Percentiles rank a stretch among this genome's conserved stretches.
phyloP scores from a whole-genome alignment of 1,140 invertebrate genomes.

The Caenorhabditis remanei region DNA sequence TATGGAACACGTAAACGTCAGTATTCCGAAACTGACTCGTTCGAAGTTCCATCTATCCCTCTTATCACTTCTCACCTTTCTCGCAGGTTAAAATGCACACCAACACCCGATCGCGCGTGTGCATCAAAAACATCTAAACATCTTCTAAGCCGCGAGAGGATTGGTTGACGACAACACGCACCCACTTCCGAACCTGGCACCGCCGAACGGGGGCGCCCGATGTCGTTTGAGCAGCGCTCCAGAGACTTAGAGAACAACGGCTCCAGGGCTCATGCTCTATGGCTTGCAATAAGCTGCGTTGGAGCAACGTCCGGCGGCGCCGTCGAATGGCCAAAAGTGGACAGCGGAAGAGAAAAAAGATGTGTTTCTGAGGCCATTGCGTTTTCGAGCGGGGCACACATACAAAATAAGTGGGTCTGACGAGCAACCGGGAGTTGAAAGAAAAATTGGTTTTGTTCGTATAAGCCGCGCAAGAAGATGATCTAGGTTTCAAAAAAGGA shows the following conservation, averaged over 20 bases:
- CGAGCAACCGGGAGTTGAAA: neutral
- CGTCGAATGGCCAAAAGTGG: constrained; percentile 21
- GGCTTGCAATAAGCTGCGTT: constrained; percentile 37
- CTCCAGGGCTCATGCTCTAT: constrained; percentile 43
- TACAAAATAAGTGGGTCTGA: constrained; percentile 40
- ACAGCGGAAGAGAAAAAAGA: constrained; percentile 11
- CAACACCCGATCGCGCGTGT: neutral
- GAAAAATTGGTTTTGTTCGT: constrained; percentile 40
- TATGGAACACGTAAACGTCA: neutral
- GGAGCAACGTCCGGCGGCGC: constrained; percentile 32
- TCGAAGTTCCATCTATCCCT: neutral
- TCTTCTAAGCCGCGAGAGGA: neutral
- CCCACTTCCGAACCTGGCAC: constrained; percentile 45
- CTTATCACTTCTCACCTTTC: neutral
- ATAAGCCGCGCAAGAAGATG: neutral
- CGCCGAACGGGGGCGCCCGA: neutral
- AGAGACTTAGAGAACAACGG: constrained; percentile 12
- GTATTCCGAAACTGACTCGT: neutral
- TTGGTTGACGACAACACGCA: constrained; percentile 32
- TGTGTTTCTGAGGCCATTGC: neutral
- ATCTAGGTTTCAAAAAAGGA: neutral
- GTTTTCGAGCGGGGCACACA: neutral
- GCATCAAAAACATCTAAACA: constrained; percentile 42
- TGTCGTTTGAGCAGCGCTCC: neutral
- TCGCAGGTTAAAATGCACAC: neutral